These are phyloP conservation scores for Dipodomys merriami DNA, from an alignment of 2,113 vertebrate genomes.

Conservation along the genomic window DNA sequence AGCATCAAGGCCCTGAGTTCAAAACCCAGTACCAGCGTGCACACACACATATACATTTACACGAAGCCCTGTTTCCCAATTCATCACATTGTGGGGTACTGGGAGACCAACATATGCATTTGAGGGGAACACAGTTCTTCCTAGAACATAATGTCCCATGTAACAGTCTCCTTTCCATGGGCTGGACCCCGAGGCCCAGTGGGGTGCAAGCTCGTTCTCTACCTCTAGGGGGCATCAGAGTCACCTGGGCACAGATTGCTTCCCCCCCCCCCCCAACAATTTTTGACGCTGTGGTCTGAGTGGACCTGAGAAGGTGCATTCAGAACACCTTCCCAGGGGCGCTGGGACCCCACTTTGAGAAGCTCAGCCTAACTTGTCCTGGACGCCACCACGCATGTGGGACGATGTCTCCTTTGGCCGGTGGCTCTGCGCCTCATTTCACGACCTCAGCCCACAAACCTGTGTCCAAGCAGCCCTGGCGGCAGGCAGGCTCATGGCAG, in stretches of 20 bases:
- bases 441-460: neutral
- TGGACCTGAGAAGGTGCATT: neutral
- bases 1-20: too few species aligned
- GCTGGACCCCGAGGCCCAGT: accelerated
- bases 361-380: neutral
- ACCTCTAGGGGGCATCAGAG: neutral
- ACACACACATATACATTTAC: too few species aligned
- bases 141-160: neutral
- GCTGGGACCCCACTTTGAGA: neutral
- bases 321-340: neutral
- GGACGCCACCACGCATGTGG: neutral
- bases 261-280: too few species aligned
- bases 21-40: too few species aligned
- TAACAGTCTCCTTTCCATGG: neutral
- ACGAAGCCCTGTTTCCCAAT: neutral
- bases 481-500: neutral
- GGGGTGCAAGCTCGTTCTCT: neutral
- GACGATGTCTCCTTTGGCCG: neutral
- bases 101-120: too few species aligned
- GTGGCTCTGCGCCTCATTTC: neutral
- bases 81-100: neutral
- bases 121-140: neutral
- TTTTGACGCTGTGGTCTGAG: neutral
- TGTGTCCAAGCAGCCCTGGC: neutral
- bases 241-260: neutral